Base-by-base conservation (phyloP, 1,140 invertebrate species). In the Apis florea region DNA sequence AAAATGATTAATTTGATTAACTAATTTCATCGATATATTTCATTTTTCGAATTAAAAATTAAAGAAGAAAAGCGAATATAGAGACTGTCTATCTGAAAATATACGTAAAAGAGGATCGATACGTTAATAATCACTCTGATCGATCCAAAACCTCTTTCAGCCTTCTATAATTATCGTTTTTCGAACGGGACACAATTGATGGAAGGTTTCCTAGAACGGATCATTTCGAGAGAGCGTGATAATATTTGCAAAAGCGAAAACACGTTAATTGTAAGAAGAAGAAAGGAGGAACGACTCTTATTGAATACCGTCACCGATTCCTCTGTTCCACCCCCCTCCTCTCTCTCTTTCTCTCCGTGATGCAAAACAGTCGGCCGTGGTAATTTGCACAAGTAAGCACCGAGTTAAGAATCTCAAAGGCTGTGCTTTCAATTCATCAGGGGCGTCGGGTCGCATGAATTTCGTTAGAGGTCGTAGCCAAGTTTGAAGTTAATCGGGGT, bases 361-460 rank as follows among this genome's bases (percentile, higher is more conserved):
- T 85, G 78, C 63, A 84, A 85, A 85, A 58, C 71, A 85, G 73
- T n/a, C 80, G 26, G 31, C 70, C 81, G 63, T 63, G 61, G 81
- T 72, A 76, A 85, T 85, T 85, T 85, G 73, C 68, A 85, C 74
- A 82, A 56, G 85, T 85, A 83, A 86, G 84, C 54, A 75, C 40
- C 59, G 71, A 54, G 84, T 70, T 86, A 83, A 85, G 84, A 86
- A 85, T 85, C 74, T 86, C 79, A 83, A 83, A 86, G 79, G 79
- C 74, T 56, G 61, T 61, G 79, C 54, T 79, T 73, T 86, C 59
- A 31, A 83, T 86, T 83, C 75, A 85, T 83, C 74, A 74, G 67
- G 69, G 58, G 69, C 61, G 68, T 77, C 73, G 70, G 63, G 58
- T 54, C 51, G 69, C 69, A 74, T 67, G 61, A 86, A 85, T 74